Base-by-base conservation (phyloP, 2,888 invertebrate species). In the Branchipolynoe longqiensis region DNA sequence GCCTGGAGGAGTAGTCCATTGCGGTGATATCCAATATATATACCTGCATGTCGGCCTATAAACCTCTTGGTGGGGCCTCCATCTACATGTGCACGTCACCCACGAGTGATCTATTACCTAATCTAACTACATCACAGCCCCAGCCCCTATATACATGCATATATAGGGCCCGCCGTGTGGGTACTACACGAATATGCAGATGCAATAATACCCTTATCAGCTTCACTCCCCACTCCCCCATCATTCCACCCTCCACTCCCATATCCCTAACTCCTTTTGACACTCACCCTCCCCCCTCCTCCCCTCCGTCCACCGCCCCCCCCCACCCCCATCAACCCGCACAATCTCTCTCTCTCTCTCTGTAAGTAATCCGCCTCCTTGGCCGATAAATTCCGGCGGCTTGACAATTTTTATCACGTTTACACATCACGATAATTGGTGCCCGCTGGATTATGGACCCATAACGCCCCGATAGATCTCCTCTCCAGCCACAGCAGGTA, bases 401-500 rank as follows among this genome's bases (percentile, higher is more conserved):
- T 69, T 69, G 69, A 69, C 69, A 69, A 69, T 69, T 69, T 69
- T 69, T 69, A 69, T 69, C 38, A 69, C 69, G 69, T 69, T 69
- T 69, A 69, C 69, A 69, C 69, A 69, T 69, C 69, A 8, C 4
- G 69, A 33, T 69, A 69, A 69, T 69, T 69, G 69, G 69, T 69
- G n/a, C 69, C n/a, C 36, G 69, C 36, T 38, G 38, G 38, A 69
- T 69, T 69, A 69, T 69, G 69, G 69, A 69, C 36, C 69, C 8
- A 25, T 69, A 69, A 69, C 33, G 69, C 69, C 18, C 38, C 69
- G 36, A 69, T 69, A 69, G 36, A 69, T 69, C 69, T 69, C 69
- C 14, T 18, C 69, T 36, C 69, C n/a, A 22, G 69, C 36, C 69
- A 12, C 36, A 4, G 69, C 36, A 22, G 69, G 69, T 69, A 69